Conservation (phyloP, 2,113 vertebrate species). For the Epinephelus cyanopodus region DNA sequence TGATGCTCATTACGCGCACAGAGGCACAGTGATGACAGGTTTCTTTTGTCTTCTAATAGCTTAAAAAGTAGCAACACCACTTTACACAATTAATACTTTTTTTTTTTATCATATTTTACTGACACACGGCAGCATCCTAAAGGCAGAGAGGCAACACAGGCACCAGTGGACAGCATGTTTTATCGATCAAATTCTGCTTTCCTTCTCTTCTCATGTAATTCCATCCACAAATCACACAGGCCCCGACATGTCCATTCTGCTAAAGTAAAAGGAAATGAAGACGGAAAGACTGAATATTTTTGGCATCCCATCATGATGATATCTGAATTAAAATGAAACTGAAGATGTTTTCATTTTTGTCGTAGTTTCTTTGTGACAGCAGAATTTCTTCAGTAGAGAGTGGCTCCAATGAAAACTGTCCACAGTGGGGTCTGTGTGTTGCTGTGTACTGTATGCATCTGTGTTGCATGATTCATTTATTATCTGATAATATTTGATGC, state of each 20-base stretch:
- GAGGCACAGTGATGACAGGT: background rate
- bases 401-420: background rate
- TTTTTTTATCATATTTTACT: background rate
- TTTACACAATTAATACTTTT: background rate
- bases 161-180: background rate
- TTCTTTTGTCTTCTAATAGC: background rate
- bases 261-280: constrained; percentile 8
- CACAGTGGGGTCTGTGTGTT: background rate
- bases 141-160: too few relatives aligned
- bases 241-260: too few relatives aligned
- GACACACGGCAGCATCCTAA: background rate
- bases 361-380: too few relatives aligned
- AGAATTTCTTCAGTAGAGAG: background rate
- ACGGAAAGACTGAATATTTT: background rate
- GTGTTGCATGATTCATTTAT: background rate
- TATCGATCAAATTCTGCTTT: background rate
- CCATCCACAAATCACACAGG: background rate
- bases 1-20: background rate
- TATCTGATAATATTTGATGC: background rate
- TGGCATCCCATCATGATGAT: constrained; percentile 13
- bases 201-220: background rate
- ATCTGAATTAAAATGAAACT: constrained; percentile 29
- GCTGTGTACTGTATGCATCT: background rate
- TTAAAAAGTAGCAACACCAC: background rate
- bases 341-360: background rate